Evolutionary conservation across 2,113 vertebrate genomes (phyloP), one percentile per base, ranked within the genome.

Genomic region (Erythrolamprus reginae): DNA sequence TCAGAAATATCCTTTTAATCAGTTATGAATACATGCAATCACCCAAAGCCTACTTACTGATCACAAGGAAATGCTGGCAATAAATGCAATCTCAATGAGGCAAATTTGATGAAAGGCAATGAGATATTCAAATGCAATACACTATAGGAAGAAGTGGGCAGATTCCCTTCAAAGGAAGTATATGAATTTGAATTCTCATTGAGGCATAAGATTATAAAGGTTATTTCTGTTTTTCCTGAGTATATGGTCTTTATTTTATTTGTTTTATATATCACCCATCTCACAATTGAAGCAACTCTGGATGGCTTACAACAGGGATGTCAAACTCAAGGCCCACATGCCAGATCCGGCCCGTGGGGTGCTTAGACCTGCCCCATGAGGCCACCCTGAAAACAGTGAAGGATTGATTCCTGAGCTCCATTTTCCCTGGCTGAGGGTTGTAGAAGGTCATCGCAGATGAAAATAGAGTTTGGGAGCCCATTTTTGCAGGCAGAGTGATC

Each of bases 11-110:
- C 17, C 9, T 91, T 90, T 82, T 61, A 88, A 51, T 84, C 53
- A 61, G n/a, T 82, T 91, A 1, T 90, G 89, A 89, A 87, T 1
- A n/a, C 94, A 45, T 50, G 48, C 24, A 24, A 51, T 12, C 19
- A 50, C 65, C 91, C 91, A 93, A 94, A 47, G n/a, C 53, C 82
- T 92, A 38, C 4, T 28, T 82, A 84, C 55, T 93, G 92, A 90
- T n/a, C 84, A 45, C 42, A n/a, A 90, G 92, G 90, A 58, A 3
- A 55, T 0, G 0, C 15, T 0, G 3, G 17, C 33, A 10, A n/a
- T 26, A 47, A 70, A 55, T 42, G n/a, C 50, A 10, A 86, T 87
- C 61, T 88, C 77, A 47, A 5, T 55, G 58, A 65, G 77, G 61
- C 70, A 50, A 77, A 61, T 84, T 88, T 45, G 50, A 84, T 51